Conservation (phyloP, 2,888 invertebrate genomes). For the Sturmia bella region DNA sequence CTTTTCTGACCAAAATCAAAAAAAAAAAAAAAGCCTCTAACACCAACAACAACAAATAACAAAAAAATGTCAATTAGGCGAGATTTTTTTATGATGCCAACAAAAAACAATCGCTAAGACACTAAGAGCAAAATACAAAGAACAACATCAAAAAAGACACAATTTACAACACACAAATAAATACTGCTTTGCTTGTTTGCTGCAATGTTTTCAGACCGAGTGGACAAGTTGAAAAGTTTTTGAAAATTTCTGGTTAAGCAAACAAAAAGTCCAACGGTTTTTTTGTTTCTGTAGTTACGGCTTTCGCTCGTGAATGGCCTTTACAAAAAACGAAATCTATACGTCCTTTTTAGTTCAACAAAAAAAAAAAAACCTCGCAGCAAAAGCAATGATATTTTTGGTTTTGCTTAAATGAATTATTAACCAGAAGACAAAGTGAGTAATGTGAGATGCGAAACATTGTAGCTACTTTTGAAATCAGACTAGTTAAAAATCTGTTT, state of each 20-base stretch:
- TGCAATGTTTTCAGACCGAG: conserved; percentile 3
- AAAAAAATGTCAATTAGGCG: conserved; percentile 81
- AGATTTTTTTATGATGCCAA: conserved; percentile 68
- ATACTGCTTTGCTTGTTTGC: conserved; percentile 21
- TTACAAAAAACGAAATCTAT: too few species aligned
- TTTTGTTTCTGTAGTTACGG: too few species aligned
- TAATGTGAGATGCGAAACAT: too few species aligned
- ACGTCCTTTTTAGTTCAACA: too few species aligned
- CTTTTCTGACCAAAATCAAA: conserved; percentile 72
- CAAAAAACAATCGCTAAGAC: conserved; percentile 27
- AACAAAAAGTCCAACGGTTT: too few species aligned
- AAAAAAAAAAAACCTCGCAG: too few species aligned
- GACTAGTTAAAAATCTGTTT: too few species aligned
- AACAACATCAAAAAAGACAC: conserved; percentile 7
- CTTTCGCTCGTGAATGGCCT: too few species aligned
- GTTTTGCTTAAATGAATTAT: too few species aligned
- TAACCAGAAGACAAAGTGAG: too few species aligned
- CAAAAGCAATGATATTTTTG: too few species aligned
- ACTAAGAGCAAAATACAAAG: conserved; percentile 28
- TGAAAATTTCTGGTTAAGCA: background rate
- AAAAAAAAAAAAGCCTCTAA: conserved; percentile 1
- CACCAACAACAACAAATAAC: conserved; percentile 67
- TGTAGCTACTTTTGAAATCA: too few species aligned
- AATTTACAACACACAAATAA: conserved; percentile 60
- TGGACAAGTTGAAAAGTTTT: conserved; percentile 4